These are phyloP conservation scores for Tetragonisca angustula DNA, from an alignment of 2,888 invertebrate genomes.

Conservation along the genomic window DNA sequence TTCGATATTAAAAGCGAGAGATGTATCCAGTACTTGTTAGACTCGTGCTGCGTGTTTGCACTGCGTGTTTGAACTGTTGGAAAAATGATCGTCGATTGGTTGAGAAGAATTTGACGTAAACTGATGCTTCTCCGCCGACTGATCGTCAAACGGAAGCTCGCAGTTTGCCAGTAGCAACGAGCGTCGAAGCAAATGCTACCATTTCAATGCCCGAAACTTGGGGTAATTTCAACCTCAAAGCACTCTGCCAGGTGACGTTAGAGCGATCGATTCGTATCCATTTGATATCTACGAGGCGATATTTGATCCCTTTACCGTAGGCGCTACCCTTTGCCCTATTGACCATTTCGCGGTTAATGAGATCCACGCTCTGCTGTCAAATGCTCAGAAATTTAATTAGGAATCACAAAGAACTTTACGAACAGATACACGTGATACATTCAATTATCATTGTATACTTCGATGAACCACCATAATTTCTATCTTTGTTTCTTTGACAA, in stretches of 20 bases:
- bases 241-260: slow-evolving; percentile 20
- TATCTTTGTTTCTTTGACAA: background rate
- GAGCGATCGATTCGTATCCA: slow-evolving; percentile 36
- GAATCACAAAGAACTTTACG: background rate
- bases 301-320: background rate
- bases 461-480: background rate
- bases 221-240: slow-evolving; percentile 55
- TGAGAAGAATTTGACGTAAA: slow-evolving; percentile 42
- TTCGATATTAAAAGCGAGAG: slow-evolving; percentile 6
- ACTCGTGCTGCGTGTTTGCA: no score
- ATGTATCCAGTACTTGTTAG: background rate
- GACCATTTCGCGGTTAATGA: background rate
- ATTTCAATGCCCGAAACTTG: slow-evolving; percentile 42
- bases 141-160: slow-evolving; percentile 50
- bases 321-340: background rate
- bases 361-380: background rate
- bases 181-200: slow-evolving; percentile 32
- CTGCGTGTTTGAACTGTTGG: slow-evolving; percentile 6
- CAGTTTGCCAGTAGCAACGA: slow-evolving; percentile 34
- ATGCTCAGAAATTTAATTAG: background rate
- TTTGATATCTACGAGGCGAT: slow-evolving; percentile 27
- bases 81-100: slow-evolving; percentile 24
- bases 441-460: no score
- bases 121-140: slow-evolving; percentile 29
- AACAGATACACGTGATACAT: background rate